phyloP scores from a whole-genome alignment of 2,113 vertebrate genomes.

The Sisor rabdophorus region DNA sequence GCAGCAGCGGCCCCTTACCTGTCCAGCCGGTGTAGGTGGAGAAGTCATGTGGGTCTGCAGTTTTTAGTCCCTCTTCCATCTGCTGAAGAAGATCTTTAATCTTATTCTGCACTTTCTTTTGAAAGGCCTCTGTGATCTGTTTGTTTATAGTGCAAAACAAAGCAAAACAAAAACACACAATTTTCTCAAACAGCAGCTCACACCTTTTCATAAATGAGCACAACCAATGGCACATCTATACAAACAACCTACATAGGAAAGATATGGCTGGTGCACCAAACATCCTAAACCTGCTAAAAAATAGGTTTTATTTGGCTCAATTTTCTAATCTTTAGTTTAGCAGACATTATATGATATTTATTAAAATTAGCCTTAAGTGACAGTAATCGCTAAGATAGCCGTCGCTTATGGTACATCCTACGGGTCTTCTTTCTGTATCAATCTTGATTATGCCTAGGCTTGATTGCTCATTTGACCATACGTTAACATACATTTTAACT shows the following conservation, averaged over 20 bases:
- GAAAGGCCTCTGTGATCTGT: slow-evolving; percentile 77
- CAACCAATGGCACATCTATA: neutral
- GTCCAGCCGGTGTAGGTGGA: slow-evolving; percentile 95
- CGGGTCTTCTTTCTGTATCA: neutral
- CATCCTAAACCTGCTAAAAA: neutral
- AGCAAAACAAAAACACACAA: neutral
- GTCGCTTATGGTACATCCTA: neutral
- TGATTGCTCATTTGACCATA: too few relatives aligned
- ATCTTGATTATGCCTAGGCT: too few relatives aligned
- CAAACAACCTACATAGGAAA: neutral
- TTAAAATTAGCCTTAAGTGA: neutral
- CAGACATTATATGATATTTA: neutral
- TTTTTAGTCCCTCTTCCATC: slow-evolving; percentile 97
- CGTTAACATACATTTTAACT: too few relatives aligned
- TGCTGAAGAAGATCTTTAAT: slow-evolving; percentile 92
- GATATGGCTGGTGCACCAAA: neutral
- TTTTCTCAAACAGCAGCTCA: slow-evolving; percentile 2
- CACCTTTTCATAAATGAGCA: neutral
- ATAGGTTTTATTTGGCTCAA: neutral
- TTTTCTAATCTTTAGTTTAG: neutral
- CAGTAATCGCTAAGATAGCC: neutral
- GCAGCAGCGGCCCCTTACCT: slow-evolving; percentile 65
- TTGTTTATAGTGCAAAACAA: neutral
- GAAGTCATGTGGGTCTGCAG: slow-evolving; percentile 91
- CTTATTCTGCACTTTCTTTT: slow-evolving; percentile 83